Percentiles rank a stretch among this genome's conserved stretches.
Conservation (phyloP, 2,888 invertebrate genomes). For the Sthenelais limicola region DNA sequence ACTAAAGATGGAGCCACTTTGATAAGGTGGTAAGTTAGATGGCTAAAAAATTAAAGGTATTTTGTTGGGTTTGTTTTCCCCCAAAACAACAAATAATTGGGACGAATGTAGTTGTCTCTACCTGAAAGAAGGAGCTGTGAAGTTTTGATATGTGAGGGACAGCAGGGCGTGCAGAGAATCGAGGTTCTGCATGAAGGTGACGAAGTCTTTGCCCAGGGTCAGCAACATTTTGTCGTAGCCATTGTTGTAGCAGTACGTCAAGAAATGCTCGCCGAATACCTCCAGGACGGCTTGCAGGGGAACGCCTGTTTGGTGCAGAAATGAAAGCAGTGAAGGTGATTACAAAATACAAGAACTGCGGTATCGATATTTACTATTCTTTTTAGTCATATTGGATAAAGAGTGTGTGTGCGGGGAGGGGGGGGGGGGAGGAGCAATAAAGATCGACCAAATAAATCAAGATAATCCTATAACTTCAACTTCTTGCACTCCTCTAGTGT, state of each 20-base stretch:
- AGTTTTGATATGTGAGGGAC: slow-evolving; percentile 67
- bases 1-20: too few species aligned
- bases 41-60: too few species aligned
- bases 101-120: too few species aligned
- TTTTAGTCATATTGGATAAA: background rate
- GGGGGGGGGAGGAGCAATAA: too few species aligned
- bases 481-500: background rate
- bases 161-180: slow-evolving; percentile 69
- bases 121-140: slow-evolving; percentile 71
- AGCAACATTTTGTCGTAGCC: slow-evolving; percentile 69
- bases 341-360: background rate
- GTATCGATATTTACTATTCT: background rate
- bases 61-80: too few species aligned
- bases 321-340: background rate
- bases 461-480: background rate
- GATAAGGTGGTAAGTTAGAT: too few species aligned
- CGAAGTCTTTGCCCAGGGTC: slow-evolving; percentile 65
- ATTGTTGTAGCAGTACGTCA: slow-evolving; percentile 64
- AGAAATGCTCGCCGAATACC: slow-evolving; percentile 69
- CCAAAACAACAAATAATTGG: too few species aligned
- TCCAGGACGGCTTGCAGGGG: slow-evolving; percentile 64
- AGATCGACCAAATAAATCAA: too few species aligned
- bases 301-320: too few species aligned
- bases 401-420: too few species aligned
- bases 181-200: slow-evolving; percentile 68